Percentiles rank a stretch among this genome's conserved stretches.
Evolutionary conservation across 2,113 vertebrate species (phyloP).

Genomic region (Oreochromis spilurus): DNA sequence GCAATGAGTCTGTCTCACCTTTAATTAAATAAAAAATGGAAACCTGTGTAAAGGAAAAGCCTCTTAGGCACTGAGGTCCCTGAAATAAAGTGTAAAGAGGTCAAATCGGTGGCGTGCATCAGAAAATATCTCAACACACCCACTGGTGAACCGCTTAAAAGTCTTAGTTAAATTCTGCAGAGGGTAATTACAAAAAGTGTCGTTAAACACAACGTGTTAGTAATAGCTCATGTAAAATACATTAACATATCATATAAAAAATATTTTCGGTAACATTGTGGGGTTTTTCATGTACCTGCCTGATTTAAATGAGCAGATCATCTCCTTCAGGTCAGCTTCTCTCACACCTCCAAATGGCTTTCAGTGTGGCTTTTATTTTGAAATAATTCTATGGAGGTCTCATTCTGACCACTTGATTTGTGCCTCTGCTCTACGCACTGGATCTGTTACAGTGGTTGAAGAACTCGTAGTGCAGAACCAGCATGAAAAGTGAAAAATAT

Average conservation of each 20-base stretch:
- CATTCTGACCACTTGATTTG: background rate
- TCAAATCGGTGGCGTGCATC: background rate
- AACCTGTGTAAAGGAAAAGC: background rate
- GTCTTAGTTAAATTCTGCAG: background rate
- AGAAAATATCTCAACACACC: background rate
- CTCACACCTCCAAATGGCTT: background rate
- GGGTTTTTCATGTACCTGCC: fast-evolving
- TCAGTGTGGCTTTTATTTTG: background rate
- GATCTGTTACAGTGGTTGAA: background rate
- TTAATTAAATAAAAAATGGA: background rate
- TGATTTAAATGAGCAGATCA: background rate
- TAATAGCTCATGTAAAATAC: background rate
- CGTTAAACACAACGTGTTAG: fast-evolving
- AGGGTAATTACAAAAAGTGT: background rate
- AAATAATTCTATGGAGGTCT: background rate
- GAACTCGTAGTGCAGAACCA: background rate
- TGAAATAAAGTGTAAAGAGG: background rate
- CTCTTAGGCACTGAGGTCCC: background rate
- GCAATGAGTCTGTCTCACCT: background rate
- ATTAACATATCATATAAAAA: background rate
- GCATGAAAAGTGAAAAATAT: background rate
- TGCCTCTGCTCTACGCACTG: background rate
- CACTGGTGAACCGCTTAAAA: background rate
- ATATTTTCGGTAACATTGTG: background rate
- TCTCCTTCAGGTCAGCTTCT: background rate